A percentile compares a stretch with the other conserved stretches of the same genome.
Conservation (phyloP, 2,113 vertebrate species). For the Chamaea fasciata region DNA sequence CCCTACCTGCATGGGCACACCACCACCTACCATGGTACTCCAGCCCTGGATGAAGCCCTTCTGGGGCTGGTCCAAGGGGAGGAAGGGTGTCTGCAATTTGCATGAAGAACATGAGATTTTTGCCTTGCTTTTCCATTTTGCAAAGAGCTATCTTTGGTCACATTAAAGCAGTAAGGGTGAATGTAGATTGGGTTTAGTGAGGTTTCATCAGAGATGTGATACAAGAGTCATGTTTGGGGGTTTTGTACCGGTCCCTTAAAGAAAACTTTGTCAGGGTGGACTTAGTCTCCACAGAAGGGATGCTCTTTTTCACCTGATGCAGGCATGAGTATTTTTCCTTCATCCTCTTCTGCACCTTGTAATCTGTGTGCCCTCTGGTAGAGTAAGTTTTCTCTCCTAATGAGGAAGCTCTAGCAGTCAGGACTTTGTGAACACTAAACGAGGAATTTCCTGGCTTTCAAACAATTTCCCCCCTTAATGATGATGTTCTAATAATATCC, state of each 20-base stretch:
- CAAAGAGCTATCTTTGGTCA: not conserved
- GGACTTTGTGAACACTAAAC: not conserved
- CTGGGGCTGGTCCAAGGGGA: accelerated
- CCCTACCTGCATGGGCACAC: not conserved
- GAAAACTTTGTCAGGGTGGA: not conserved
- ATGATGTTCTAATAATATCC: constrained; percentile 21
- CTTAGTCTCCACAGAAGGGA: not conserved
- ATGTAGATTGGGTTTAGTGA: not conserved
- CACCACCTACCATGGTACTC: accelerated
- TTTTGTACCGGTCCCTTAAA: not conserved
- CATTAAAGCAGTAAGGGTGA: not conserved
- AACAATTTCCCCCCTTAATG: constrained; percentile 19
- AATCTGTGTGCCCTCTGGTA: not conserved
- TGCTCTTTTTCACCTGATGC: not conserved
- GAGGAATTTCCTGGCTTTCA: constrained; percentile 57
- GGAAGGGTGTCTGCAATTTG: not conserved
- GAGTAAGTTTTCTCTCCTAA: not conserved
- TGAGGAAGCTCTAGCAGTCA: not conserved
- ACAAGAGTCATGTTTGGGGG: accelerated
- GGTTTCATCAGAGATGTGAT: not conserved
- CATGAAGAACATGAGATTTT: not conserved
- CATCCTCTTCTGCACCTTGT: not conserved
- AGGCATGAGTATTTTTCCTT: not conserved
- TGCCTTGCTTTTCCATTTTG: not conserved
- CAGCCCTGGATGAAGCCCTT: not conserved